phyloP scores from a whole-genome alignment of 2,888 invertebrate species.

The Tenodera sinensis region DNA sequence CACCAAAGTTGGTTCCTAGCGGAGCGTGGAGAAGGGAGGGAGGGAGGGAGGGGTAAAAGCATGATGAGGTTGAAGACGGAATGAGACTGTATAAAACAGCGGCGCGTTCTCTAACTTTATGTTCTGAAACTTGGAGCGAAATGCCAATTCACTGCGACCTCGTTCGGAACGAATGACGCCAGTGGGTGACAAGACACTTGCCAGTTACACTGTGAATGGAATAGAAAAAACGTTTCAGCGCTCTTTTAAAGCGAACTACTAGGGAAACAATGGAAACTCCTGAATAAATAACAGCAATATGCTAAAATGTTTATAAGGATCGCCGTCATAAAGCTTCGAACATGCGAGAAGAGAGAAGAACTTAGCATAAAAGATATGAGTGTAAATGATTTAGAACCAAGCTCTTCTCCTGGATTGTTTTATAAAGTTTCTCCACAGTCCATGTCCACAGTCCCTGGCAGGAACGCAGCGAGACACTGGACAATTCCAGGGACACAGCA shows the following conservation, averaged over 20 bases:
- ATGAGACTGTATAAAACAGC: neutral
- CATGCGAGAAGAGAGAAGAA: too few relatives aligned
- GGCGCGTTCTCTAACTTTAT: neutral
- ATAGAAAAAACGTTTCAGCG: neutral
- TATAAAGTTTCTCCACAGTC: too few relatives aligned
- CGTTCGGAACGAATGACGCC: neutral
- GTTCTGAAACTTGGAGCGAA: neutral
- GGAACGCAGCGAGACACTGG: too few relatives aligned
- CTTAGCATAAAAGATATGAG: too few relatives aligned
- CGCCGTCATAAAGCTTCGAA: too few relatives aligned
- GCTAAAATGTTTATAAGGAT: neutral
- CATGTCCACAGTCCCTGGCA: too few relatives aligned
- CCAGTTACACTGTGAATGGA: neutral
- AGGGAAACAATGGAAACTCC: neutral
- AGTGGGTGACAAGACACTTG: neutral
- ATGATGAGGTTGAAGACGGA: conserved; percentile 9
- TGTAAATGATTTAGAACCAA: too few relatives aligned
- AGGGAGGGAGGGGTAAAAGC: neutral
- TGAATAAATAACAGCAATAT: neutral
- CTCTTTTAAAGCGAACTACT: neutral
- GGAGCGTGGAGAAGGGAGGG: neutral
- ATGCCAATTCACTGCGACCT: neutral
- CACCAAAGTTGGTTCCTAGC: conserved; percentile 10
- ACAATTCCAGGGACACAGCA: too few relatives aligned
- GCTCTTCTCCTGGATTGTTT: too few relatives aligned